Base-by-base conservation (phyloP, 2,113 vertebrate species). In the Piprites chloris region DNA sequence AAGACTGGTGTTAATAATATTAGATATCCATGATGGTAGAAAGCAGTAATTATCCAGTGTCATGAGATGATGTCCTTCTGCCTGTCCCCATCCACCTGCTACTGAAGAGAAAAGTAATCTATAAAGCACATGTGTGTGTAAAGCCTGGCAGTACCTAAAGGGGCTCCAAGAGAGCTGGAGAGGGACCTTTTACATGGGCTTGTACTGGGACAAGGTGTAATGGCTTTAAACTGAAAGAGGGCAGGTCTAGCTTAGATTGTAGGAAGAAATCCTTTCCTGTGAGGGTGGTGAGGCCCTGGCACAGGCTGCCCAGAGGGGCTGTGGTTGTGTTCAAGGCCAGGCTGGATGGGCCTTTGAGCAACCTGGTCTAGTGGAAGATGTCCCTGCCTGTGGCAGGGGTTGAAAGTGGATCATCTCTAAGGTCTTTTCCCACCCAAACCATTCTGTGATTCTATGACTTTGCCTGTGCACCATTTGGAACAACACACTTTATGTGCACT, bases 401-500 rank as follows among this genome's bases (percentile, higher is more conserved):
- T 68, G 78, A 47, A 32, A 55, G 24, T 35, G 20, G 5, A 9
- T 18, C 23, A 55, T 9, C 12, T 76, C 35, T 62, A 33, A 81
- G 41, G 47, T 12, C 17, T 14, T 14, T 49, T 62, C 47, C 15
- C 42, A 35, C 9, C 30, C 49, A 84, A 56, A 42, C 9, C 32
- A 32, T 20, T 13, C 20, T 7, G 47, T 27, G 26, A 16, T 35
- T 24, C 12, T 18, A 9, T 19, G 47, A 49, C 35, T 58, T 28
- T 49, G 41, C 47, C 72, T 14, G 6, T 33, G 50, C 5, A 5
- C 76, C 30, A 9, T 1, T 15, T 1, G 80, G 46, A 77, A 74
- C 0, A 1, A 8, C 8, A 18, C 33, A 41, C 37, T 62, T 41
- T 0, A 13, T 4, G 39, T 3, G 9, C 8, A 10, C 17, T 42